Conservation (phyloP, 2,797 vertebrate species). For the Aphelocoma californica region DNA sequence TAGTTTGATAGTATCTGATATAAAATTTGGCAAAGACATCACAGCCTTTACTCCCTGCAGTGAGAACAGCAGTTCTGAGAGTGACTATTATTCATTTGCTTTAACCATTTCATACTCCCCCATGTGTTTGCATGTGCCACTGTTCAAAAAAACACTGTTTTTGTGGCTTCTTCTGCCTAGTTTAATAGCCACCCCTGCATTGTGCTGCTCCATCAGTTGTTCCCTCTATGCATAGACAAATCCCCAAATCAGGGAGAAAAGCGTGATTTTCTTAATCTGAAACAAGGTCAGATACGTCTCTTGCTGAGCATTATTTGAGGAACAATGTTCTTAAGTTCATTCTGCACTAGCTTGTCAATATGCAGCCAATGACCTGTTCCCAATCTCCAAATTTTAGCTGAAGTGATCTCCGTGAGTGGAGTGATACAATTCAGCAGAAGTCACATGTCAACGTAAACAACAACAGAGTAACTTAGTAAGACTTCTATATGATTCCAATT, state of each 20-base stretch:
- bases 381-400: not conserved
- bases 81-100: not conserved
- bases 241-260: not conserved
- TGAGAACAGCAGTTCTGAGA: not conserved
- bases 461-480: not conserved
- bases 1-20: not conserved
- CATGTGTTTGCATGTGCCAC: not conserved
- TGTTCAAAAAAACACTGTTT: not conserved
- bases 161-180: not conserved
- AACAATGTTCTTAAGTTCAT: not conserved
- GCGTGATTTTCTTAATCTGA: not conserved
- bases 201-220: not conserved
- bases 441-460: not conserved
- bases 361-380: not conserved
- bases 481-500: not conserved
- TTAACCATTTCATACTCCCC: not conserved
- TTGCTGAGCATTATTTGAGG: not conserved
- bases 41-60: not conserved
- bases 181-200: not conserved
- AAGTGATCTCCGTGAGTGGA: not conserved
- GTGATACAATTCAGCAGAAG: not conserved
- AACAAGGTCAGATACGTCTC: not conserved
- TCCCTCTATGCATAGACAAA: not conserved
- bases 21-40: not conserved
- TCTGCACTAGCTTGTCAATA: not conserved